These are phyloP conservation scores for Drosophila quadrilineata DNA, from an alignment of 1,140 invertebrate species.

Conservation along the genomic window DNA sequence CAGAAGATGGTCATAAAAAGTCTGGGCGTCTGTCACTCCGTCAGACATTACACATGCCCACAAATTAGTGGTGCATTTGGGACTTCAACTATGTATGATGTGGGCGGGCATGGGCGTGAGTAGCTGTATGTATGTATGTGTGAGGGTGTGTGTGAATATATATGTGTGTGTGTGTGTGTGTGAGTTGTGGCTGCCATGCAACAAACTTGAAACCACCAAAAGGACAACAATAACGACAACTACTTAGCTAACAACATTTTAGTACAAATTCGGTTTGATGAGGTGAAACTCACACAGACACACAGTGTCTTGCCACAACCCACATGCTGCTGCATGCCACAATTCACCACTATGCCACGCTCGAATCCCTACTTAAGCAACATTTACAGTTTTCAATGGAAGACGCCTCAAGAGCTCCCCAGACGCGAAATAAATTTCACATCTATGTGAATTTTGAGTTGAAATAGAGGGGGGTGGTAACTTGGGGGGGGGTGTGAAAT, in stretches of 20 bases:
- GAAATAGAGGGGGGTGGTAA: too few species aligned
- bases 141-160: not conserved
- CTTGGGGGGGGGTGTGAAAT: too few species aligned
- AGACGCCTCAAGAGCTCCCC: too few species aligned
- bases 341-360: too few species aligned
- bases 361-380: too few species aligned
- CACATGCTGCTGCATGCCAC: too few species aligned
- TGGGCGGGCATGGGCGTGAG: not conserved
- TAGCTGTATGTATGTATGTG: conserved; percentile 20
- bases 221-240: conserved; percentile 37
- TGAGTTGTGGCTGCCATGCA: conserved; percentile 41
- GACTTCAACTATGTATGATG: conserved; percentile 31
- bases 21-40: too few species aligned
- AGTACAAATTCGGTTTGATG: conserved; percentile 25
- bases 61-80: conserved; percentile 68
- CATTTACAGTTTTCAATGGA: too few species aligned
- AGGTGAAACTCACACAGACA: too few species aligned
- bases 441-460: too few species aligned
- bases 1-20: conserved; percentile 42
- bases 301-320: too few species aligned
- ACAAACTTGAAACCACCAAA: conserved; percentile 47
- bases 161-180: conserved; percentile 3
- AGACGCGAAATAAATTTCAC: too few species aligned
- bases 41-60: conserved; percentile 54
- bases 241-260: conserved; percentile 54